Percentiles rank a stretch among this genome's conserved stretches.
Conservation (phyloP, 2,888 invertebrate species). For the Archaeoteleia sp. region DNA sequence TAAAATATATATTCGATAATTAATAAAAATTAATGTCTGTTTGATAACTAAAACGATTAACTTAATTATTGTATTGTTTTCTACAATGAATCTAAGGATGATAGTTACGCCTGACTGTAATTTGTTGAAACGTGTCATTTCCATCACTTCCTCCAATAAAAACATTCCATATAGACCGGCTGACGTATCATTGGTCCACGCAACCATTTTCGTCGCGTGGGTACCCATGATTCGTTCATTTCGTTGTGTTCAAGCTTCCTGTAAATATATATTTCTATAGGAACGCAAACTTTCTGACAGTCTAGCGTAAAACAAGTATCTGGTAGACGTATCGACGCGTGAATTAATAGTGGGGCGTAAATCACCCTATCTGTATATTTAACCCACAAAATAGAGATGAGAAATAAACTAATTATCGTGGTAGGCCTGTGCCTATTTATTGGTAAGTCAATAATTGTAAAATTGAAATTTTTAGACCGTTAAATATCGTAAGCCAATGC, state of each 20-base stretch:
- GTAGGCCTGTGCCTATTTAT: constrained; percentile 63
- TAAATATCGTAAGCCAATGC: too few species aligned
- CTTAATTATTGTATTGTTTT: too few species aligned
- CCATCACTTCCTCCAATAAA: too few species aligned
- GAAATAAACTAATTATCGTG: constrained; percentile 61
- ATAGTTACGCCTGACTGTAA: too few species aligned
- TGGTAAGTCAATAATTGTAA: constrained; percentile 58
- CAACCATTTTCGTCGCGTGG: constrained; percentile 63
- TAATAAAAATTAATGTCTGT: too few species aligned
- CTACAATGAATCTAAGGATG: too few species aligned
- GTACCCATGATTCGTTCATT: constrained; percentile 61
- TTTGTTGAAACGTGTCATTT: too few species aligned
- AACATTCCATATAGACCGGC: too few species aligned
- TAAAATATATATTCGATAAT: too few species aligned
- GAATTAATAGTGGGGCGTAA: neutral
- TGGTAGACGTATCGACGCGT: constrained; percentile 7
- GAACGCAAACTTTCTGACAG: constrained; percentile 56
- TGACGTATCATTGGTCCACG: constrained; percentile 59
- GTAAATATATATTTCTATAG: constrained; percentile 41
- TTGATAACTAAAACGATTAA: too few species aligned
- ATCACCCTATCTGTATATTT: constrained; percentile 16
- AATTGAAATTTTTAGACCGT: neutral
- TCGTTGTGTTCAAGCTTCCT: constrained; percentile 13
- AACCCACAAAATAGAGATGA: constrained; percentile 59
- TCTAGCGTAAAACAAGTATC: constrained; percentile 57